Evolutionary conservation across 2,113 vertebrate genomes (phyloP).

Genomic region (Penelope pileata): DNA sequence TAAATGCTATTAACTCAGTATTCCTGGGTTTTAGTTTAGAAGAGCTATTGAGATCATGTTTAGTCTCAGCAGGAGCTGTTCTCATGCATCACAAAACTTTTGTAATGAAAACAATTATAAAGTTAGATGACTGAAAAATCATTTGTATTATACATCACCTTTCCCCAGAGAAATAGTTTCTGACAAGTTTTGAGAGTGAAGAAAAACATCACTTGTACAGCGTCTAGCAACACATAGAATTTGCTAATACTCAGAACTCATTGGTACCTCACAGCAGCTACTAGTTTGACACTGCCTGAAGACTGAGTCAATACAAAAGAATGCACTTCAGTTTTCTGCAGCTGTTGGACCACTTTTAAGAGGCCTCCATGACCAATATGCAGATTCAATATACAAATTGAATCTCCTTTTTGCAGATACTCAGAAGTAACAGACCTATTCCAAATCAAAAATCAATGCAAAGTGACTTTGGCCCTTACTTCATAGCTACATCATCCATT

Average conservation of each 20-base stretch:
- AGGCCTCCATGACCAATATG: neutral
- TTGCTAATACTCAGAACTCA: neutral
- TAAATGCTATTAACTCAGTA: constrained; percentile 32
- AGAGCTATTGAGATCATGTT: neutral
- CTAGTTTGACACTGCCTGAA: neutral
- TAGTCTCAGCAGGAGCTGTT: constrained; percentile 30
- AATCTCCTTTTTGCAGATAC: neutral
- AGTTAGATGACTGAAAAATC: neutral
- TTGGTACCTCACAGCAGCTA: neutral
- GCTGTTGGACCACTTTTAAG: neutral
- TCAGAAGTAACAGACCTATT: neutral
- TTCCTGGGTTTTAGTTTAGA: neutral
- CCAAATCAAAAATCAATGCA: neutral
- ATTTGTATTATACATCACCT: neutral
- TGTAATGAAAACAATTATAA: neutral
- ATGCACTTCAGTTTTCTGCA: neutral
- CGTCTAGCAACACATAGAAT: neutral
- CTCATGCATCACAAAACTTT: neutral
- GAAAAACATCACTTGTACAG: neutral
- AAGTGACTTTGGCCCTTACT: neutral
- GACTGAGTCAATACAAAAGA: neutral
- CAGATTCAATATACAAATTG: neutral
- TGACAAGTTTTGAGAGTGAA: neutral
- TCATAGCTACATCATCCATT: neutral
- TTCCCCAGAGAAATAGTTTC: neutral